A percentile compares a stretch with the other conserved stretches of the same genome.
These are phyloP conservation scores for Saturnia pavonia DNA, from an alignment of 2,888 invertebrate species.

Conservation along the genomic window DNA sequence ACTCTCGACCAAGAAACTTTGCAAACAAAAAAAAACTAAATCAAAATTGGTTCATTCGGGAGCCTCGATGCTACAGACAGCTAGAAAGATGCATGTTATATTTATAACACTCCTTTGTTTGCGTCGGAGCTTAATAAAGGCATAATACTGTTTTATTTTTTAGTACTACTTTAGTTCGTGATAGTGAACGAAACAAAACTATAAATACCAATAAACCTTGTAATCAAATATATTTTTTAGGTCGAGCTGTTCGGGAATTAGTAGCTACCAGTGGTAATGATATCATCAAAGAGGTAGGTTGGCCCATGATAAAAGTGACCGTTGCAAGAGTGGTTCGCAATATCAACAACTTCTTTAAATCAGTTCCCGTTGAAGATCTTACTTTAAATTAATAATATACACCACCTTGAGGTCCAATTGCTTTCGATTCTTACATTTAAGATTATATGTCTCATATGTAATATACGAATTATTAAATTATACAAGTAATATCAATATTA, in stretches of 20 bases:
- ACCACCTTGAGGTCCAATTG: too few species aligned
- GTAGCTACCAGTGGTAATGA: constrained; percentile 47
- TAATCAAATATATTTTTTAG: constrained; percentile 27
- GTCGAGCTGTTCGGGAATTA: constrained; percentile 35
- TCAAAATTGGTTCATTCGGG: too few species aligned
- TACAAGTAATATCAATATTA: too few species aligned
- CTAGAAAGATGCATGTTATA: too few species aligned
- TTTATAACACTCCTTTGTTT: too few species aligned
- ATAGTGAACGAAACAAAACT: not conserved
- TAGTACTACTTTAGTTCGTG: not conserved
- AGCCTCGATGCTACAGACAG: too few species aligned
- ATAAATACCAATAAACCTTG: not conserved
- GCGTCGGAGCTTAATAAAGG: too few species aligned
- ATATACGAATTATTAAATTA: not conserved
- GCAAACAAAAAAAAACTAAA: too few species aligned
- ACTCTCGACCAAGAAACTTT: too few species aligned
- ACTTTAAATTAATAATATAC: constrained; percentile 30
- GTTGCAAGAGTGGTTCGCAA: constrained; percentile 29
- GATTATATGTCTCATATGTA: not conserved
- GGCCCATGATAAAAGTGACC: constrained; percentile 36
- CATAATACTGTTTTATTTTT: not conserved
- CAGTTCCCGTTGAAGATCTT: constrained; percentile 37
- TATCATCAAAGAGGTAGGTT: constrained; percentile 51
- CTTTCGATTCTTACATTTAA: not conserved
- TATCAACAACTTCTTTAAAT: constrained; percentile 39